Conservation (phyloP, 2,888 invertebrate species). For the Craniophora ligustri region DNA sequence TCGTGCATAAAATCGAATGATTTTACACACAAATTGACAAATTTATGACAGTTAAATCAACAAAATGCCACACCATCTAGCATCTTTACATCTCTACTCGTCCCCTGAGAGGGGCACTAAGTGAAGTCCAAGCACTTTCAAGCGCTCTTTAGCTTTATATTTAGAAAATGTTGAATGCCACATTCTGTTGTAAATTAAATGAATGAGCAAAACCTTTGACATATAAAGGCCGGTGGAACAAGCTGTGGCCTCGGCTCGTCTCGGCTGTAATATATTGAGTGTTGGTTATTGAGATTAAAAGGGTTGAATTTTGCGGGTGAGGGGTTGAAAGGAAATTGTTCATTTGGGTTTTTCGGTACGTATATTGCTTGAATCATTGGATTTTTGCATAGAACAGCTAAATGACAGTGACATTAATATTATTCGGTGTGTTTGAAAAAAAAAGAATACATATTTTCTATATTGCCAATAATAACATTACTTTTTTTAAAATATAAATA, state of each 20-base stretch:
- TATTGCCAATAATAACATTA: no score
- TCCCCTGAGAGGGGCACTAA: constrained; percentile 25
- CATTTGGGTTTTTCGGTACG: background rate
- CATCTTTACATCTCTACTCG: constrained; percentile 8
- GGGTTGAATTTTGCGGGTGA: background rate
- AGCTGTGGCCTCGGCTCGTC: background rate
- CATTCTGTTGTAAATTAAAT: constrained; percentile 25
- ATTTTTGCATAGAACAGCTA: background rate
- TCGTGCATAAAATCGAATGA: no score
- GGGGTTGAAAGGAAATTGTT: background rate
- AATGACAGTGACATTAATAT: no score
- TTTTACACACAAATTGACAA: no score
- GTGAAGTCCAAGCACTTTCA: constrained; percentile 33
- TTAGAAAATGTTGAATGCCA: constrained; percentile 22
- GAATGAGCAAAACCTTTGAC: constrained; percentile 15
- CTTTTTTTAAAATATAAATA: no score
- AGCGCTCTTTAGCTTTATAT: constrained; percentile 30
- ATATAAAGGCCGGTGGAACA: constrained; percentile 1
- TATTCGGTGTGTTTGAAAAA: no score
- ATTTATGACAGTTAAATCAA: background rate
- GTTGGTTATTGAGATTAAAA: constrained; percentile 1
- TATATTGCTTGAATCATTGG: background rate
- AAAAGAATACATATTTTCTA: no score
- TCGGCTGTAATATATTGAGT: background rate
- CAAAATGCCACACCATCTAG: constrained; percentile 8